These are phyloP conservation scores for Lordiphosa andalusiaca DNA, from an alignment of 2,888 invertebrate genomes.

Conservation along the genomic window DNA sequence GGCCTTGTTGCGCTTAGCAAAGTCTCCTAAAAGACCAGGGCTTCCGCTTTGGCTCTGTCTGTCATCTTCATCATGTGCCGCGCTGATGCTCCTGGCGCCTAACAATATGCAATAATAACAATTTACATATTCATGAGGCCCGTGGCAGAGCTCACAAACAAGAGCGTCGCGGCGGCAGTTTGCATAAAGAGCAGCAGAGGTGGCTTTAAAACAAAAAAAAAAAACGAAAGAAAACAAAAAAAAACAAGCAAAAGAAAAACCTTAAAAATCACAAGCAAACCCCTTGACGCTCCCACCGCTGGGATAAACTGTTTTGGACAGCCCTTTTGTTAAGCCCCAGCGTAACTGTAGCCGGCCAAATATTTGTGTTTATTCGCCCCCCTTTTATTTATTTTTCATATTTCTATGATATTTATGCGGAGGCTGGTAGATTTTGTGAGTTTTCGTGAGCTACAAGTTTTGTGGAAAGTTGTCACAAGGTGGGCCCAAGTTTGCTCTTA, in stretches of 20 bases:
- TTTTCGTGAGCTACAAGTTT: slow-evolving; percentile 12
- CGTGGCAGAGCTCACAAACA: slow-evolving; percentile 55
- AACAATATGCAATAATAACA: slow-evolving; percentile 75
- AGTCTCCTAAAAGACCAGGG: slow-evolving; percentile 7
- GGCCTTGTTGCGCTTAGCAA: slow-evolving; percentile 1
- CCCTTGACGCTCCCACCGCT: slow-evolving; percentile 6
- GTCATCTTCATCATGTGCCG: slow-evolving; percentile 17
- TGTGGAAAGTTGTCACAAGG: neutral
- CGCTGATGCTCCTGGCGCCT: slow-evolving; percentile 40
- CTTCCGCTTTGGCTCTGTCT: slow-evolving; percentile 18
- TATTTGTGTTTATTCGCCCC: slow-evolving; percentile 55
- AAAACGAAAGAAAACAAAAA: slow-evolving; percentile 46
- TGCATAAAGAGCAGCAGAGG: slow-evolving; percentile 65
- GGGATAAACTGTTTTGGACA: slow-evolving; percentile 12
- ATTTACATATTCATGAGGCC: slow-evolving; percentile 73
- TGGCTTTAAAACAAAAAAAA: slow-evolving; percentile 52
- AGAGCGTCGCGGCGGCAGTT: slow-evolving; percentile 44
- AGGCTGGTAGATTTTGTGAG: slow-evolving; percentile 35
- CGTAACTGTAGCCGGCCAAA: slow-evolving; percentile 68
- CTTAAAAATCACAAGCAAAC: neutral
- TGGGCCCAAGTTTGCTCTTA: slow-evolving; percentile 42
- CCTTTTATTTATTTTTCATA: slow-evolving; percentile 63
- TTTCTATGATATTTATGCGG: slow-evolving; percentile 65
- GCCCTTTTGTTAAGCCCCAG: slow-evolving; percentile 56
- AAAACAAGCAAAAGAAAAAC: slow-evolving; percentile 20